Base-by-base conservation (phyloP, 2,888 invertebrate species). In the Agrotis segetum region DNA sequence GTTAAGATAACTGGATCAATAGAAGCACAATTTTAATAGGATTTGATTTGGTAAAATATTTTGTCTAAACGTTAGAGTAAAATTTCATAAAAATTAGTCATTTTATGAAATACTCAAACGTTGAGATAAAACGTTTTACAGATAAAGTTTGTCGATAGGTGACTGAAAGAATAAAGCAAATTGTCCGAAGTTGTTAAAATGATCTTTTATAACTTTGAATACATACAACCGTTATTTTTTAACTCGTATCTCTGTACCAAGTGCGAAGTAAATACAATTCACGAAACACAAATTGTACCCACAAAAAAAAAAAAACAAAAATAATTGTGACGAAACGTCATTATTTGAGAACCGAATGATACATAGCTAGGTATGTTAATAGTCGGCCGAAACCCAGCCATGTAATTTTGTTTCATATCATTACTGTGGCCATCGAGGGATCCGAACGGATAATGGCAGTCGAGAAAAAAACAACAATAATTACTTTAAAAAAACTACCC, bases 351-450 rank as follows among this genome's bases (percentile, higher is more conserved):
- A 85, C 85, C 87, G 90, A 93, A 93, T 93, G 93, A 93, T 93
- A 94, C 90, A 86, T 86, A 84, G 84, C 92, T 93, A 94, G 94
- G 92, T 93, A 95, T 92, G 93, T 94, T 96, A 96, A 96, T 95
- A 93, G 91, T 87, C 86, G 89, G 85, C 89, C 88, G 85, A 90
- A 90, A 90, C 87, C 85, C 85, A 85, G 90, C 92, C 92, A 92
- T 94, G 89, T 96, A 96, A 96, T 96, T 96, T 95, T 87, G 91
- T 86, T 92, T 92, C 91, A 90, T 95, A 94, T 95, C 94, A 96
- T 96, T 95, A 95, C 90, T 88, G 80, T 88, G 87, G 90, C 88
- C 87, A 86, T 82, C 87, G 86, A 85, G 90, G 91, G 89, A 87
- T 90, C 90, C 88, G 88, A 90, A 86, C 85, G 87, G 88, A 91